These are phyloP conservation scores for Peromyscus nudipes DNA, from an alignment of 2,797 vertebrate genomes.

Conservation along the genomic window DNA sequence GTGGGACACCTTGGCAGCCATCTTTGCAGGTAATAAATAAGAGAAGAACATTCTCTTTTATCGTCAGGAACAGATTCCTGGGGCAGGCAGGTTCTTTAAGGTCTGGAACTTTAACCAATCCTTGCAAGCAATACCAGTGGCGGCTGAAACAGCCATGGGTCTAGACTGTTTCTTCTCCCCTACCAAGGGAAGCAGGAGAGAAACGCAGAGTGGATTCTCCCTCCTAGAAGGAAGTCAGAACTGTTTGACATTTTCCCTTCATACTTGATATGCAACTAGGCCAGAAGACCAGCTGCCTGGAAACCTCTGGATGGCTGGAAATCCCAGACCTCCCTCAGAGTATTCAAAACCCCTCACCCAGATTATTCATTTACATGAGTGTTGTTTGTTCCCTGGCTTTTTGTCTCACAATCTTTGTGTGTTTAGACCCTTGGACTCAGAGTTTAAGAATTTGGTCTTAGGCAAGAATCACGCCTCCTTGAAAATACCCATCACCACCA, in stretches of 20 bases:
- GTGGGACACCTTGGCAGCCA: neutral
- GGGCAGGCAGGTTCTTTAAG: neutral
- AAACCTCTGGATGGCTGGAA: neutral
- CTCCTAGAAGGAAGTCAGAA: neutral
- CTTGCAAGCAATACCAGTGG: neutral
- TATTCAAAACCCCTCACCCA: neutral
- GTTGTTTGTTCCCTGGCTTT: neutral
- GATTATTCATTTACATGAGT: neutral
- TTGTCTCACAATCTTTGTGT: neutral
- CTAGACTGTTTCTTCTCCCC: neutral
- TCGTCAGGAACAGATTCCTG: constrained; percentile 43
- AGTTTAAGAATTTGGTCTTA: neutral
- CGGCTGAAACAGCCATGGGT: neutral
- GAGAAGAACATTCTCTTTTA: neutral
- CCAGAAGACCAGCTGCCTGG: neutral
- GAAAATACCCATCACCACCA: neutral
- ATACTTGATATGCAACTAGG: neutral
- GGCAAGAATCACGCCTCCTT: neutral
- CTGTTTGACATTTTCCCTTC: neutral
- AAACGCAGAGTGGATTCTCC: neutral
- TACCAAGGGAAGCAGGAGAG: neutral
- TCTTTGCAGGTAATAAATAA: constrained; percentile 3
- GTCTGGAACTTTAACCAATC: constrained; percentile 6
- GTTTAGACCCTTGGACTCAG: neutral
- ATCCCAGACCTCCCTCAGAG: neutral